Evolutionary conservation across 2,113 vertebrate species (phyloP).

Genomic region (Mungos mungo): DNA sequence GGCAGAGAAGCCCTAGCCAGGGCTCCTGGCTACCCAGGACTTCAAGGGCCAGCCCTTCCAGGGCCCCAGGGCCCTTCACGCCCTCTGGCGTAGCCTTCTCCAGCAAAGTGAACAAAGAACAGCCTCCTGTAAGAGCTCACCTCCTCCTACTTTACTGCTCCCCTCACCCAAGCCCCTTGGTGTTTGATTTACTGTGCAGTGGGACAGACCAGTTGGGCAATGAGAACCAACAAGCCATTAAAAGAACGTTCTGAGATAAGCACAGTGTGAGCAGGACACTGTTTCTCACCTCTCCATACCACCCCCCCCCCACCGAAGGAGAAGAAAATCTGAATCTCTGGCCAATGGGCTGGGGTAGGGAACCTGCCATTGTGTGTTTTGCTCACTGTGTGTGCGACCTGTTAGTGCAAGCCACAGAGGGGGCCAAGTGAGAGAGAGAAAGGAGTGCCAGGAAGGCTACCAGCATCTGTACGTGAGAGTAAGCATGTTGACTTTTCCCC

Average conservation of each 20-base stretch:
- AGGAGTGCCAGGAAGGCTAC: neutral
- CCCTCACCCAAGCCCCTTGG: neutral
- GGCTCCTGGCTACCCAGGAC: neutral
- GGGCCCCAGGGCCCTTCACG: neutral
- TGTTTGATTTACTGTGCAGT: neutral
- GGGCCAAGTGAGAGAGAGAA: neutral
- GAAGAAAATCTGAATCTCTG: neutral
- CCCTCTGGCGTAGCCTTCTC: neutral
- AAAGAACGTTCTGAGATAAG: constrained; percentile 13
- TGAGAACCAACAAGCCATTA: constrained; percentile 16
- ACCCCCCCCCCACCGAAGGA: neutral
- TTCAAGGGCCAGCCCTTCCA: neutral
- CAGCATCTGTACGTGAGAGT: neutral
- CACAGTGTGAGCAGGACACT: neutral
- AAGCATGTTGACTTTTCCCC: neutral
- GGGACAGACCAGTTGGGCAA: neutral
- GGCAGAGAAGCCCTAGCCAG: neutral
- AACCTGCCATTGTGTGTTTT: constrained; percentile 24
- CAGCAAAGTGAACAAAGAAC: neutral
- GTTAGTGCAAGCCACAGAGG: neutral
- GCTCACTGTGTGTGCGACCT: neutral
- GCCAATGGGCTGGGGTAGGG: neutral
- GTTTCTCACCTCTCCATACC: neutral
- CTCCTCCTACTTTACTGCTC: neutral
- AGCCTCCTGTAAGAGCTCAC: neutral